Conservation (phyloP, 2,113 vertebrate species). For the Fukomys damarensis region DNA sequence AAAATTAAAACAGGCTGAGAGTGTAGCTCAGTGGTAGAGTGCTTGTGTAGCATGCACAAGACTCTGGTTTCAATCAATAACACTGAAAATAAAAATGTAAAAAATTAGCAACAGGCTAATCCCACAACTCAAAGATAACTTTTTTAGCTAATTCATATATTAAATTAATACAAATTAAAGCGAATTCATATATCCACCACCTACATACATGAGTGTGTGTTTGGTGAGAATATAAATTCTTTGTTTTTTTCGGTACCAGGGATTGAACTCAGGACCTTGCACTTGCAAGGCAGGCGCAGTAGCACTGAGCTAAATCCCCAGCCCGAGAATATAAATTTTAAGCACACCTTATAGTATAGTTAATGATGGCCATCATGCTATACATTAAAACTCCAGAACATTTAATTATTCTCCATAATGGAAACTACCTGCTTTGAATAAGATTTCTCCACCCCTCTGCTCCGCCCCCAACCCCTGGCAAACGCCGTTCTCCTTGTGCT, state of each 20-base stretch:
- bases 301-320: no score
- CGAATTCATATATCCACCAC: not conserved
- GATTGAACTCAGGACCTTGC: no score
- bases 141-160: no score
- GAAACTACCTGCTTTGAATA: not conserved
- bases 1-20: not conserved
- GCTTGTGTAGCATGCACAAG: not conserved
- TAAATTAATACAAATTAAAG: not conserved
- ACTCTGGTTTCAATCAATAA: not conserved
- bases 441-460: not conserved
- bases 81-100: not conserved
- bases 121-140: not conserved
- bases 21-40: not conserved
- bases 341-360: not conserved
- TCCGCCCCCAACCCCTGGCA: no score
- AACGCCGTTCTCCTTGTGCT: no score
- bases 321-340: no score
- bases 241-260: no score
- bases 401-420: not conserved
- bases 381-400: not conserved
- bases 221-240: not conserved
- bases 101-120: not conserved
- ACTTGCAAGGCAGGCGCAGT: no score
- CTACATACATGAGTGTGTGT: not conserved
- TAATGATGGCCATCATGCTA: no score